Conservation (phyloP, 1,140 invertebrate species). For the Drosophila kepulauana region DNA sequence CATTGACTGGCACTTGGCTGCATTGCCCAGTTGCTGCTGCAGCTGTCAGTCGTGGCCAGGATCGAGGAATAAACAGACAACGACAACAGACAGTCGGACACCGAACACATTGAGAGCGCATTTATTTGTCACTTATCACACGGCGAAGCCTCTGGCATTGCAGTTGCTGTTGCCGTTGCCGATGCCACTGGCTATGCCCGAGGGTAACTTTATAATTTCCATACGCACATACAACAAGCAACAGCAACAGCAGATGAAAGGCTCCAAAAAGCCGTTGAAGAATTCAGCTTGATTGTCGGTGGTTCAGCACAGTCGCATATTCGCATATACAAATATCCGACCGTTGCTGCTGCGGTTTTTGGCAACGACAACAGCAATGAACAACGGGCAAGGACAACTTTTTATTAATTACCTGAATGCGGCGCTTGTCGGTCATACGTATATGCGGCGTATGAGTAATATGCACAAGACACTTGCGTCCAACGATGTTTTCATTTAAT, state of each 20-base stretch:
- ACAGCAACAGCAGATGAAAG: slow-evolving; percentile 1
- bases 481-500: slow-evolving; percentile 80
- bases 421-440: slow-evolving; percentile 56
- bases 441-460: slow-evolving; percentile 66
- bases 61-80: slow-evolving; percentile 64
- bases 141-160: slow-evolving; percentile 34
- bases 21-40: slow-evolving; percentile 45
- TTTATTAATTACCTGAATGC: slow-evolving; percentile 82
- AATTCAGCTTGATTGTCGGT: slow-evolving; percentile 74
- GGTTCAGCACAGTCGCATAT: background rate
- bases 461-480: slow-evolving; percentile 61
- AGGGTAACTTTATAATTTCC: slow-evolving; percentile 79
- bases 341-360: slow-evolving; percentile 48
- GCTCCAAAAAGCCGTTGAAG: slow-evolving; percentile 51
- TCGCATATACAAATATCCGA: slow-evolving; percentile 30
- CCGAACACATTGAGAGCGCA: slow-evolving; percentile 75
- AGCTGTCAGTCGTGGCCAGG: slow-evolving; percentile 64
- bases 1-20: slow-evolving; percentile 7
- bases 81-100: slow-evolving; percentile 38
- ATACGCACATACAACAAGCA: slow-evolving; percentile 21
- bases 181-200: slow-evolving; percentile 34
- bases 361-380: slow-evolving; percentile 15
- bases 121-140: slow-evolving; percentile 83
- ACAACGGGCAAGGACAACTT: slow-evolving; percentile 59
- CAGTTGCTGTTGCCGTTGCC: background rate